These are phyloP conservation scores for Styela clava DNA, from an alignment of 23 tunicate species.

Conservation along the genomic window DNA sequence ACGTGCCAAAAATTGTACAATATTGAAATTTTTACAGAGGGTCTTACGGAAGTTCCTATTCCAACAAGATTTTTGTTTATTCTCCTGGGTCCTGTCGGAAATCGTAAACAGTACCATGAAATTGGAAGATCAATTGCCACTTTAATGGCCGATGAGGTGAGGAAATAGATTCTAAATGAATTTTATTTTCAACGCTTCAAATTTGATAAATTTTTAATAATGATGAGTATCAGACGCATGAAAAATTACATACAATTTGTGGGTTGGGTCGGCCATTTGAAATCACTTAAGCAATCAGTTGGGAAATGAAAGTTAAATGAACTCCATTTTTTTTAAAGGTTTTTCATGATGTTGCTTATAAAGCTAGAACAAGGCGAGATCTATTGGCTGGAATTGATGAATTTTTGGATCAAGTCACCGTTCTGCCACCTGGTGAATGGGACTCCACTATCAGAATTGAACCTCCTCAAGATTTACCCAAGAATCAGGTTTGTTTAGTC, in stretches of 20 bases:
- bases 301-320: too few species aligned
- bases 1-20: too few species aligned
- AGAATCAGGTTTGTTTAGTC: conserved; percentile 67
- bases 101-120: conserved; percentile 82
- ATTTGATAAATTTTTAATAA: background rate
- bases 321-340: conserved; percentile 65
- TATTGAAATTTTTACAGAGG: conserved; percentile 29
- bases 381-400: conserved; percentile 90
- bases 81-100: conserved; percentile 81
- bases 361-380: conserved; percentile 73
- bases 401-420: conserved; percentile 85
- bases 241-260: too few species aligned
- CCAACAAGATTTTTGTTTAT: conserved; percentile 94
- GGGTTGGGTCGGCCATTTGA: too few species aligned
- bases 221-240: too few species aligned
- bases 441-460: conserved; percentile 78
- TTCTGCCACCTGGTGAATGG: conserved; percentile 94
- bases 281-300: too few species aligned
- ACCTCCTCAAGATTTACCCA: conserved; percentile 91
- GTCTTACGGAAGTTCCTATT: conserved; percentile 85
- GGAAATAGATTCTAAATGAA: too few species aligned
- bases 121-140: conserved; percentile 97
- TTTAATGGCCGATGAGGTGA: conserved; percentile 96
- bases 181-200: background rate
- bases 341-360: conserved; percentile 95